Evolutionary conservation across 2,113 vertebrate species (phyloP).

Genomic region (Cephalopterus ornatus): DNA sequence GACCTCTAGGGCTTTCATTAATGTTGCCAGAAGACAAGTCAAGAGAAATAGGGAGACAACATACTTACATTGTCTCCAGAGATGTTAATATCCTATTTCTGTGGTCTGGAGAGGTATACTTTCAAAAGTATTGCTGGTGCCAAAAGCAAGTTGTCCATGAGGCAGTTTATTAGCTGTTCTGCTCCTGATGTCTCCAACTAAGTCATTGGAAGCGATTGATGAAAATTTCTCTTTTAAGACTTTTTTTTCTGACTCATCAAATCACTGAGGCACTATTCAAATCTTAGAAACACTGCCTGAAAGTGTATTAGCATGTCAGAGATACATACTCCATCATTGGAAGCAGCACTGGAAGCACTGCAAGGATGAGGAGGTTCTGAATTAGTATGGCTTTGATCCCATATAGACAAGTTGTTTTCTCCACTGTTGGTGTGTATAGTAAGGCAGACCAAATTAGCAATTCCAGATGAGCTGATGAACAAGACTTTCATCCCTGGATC

Average conservation of each 20-base stretch:
- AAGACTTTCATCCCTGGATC: not conserved
- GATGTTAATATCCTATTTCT: not conserved
- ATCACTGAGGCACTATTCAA: not conserved
- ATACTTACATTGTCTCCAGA: not conserved
- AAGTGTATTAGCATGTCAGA: rapidly evolving
- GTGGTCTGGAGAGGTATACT: not conserved
- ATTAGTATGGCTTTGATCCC: not conserved
- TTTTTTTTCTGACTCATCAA: not conserved
- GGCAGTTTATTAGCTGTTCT: not conserved
- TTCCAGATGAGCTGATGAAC: not conserved
- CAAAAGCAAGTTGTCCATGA: not conserved
- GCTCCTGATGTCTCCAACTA: not conserved
- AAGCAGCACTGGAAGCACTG: not conserved
- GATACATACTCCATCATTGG: not conserved
- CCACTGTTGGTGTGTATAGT: not conserved
- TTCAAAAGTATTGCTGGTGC: not conserved
- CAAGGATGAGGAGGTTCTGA: not conserved
- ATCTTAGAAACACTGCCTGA: not conserved
- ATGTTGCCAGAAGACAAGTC: not conserved
- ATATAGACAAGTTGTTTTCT: not conserved
- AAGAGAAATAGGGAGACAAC: not conserved
- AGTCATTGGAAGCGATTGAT: not conserved
- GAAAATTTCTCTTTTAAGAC: not conserved
- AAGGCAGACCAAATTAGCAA: not conserved
- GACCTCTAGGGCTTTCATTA: not conserved